Conservation (phyloP, 2,797 vertebrate genomes). For the Lepus oiostolus region DNA sequence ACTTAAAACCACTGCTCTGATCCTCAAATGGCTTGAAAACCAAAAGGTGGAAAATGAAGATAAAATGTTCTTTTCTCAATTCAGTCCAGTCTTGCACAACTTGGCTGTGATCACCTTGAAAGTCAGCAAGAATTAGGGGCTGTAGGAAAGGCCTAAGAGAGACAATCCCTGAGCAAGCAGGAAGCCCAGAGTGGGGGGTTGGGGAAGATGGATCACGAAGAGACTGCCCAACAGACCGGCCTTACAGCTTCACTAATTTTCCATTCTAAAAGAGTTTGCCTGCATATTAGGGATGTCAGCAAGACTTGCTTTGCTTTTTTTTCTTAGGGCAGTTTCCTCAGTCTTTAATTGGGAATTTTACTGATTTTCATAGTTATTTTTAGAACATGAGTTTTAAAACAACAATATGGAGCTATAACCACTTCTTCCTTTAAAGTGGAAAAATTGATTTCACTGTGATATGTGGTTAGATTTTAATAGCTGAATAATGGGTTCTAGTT, state of each 20-base stretch:
- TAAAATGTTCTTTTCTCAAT: neutral
- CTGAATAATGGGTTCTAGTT: neutral
- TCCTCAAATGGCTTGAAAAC: neutral
- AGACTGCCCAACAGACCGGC: neutral
- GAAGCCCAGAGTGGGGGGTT: rapidly evolving
- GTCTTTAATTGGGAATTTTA: constrained; percentile 40
- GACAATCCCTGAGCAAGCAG: no score
- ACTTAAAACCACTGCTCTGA: neutral
- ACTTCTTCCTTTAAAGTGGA: constrained; percentile 50
- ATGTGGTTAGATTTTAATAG: neutral
- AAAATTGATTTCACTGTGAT: neutral
- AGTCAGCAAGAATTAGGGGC: neutral
- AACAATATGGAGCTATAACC: neutral
- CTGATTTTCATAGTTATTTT: neutral
- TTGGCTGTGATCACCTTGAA: neutral
- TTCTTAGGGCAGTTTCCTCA: neutral
- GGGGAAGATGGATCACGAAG: neutral
- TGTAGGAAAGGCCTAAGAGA: neutral
- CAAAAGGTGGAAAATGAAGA: neutral
- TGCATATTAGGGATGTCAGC: neutral
- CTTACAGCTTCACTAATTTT: neutral
- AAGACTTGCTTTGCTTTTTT: constrained; percentile 1
- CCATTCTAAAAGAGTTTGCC: neutral
- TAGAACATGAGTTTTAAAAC: constrained; percentile 16
- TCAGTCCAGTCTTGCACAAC: neutral